phyloP scores from a whole-genome alignment of 2,797 vertebrate genomes.

The Heteromormyrus szaboi region DNA sequence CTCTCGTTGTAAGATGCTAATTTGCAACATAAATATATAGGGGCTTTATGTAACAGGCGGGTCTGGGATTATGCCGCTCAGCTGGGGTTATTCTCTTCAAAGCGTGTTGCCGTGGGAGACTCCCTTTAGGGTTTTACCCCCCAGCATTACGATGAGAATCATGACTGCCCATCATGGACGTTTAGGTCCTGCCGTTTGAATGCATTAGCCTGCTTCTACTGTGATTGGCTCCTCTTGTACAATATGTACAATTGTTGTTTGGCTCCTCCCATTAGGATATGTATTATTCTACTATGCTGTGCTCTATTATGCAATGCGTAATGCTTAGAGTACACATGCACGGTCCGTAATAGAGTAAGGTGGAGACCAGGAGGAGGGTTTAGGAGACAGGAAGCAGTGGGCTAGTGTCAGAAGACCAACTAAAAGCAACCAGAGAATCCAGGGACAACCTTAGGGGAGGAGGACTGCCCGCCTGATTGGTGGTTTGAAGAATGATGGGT shows the following conservation, averaged over 20 bases:
- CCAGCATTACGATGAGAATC: neutral
- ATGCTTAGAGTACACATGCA: neutral
- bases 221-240: neutral
- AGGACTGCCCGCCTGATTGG: neutral
- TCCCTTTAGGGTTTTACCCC: neutral
- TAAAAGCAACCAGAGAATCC: neutral
- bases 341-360: neutral
- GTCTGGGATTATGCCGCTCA: neutral
- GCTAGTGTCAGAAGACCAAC: neutral
- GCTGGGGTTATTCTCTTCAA: neutral
- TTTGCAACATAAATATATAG: neutral
- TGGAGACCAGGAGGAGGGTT: neutral
- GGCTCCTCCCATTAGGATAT: neutral
- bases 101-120: neutral
- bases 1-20: neutral
- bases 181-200: neutral
- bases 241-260: neutral
- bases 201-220: neutral
- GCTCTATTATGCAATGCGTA: neutral
- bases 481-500: neutral
- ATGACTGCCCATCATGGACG: neutral
- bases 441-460: neutral
- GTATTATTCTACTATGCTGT: neutral
- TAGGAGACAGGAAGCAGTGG: neutral
- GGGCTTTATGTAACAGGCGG: neutral